These are phyloP conservation scores for Vulpes ferrilata DNA, from an alignment of 2,113 vertebrate genomes.

Conservation along the genomic window DNA sequence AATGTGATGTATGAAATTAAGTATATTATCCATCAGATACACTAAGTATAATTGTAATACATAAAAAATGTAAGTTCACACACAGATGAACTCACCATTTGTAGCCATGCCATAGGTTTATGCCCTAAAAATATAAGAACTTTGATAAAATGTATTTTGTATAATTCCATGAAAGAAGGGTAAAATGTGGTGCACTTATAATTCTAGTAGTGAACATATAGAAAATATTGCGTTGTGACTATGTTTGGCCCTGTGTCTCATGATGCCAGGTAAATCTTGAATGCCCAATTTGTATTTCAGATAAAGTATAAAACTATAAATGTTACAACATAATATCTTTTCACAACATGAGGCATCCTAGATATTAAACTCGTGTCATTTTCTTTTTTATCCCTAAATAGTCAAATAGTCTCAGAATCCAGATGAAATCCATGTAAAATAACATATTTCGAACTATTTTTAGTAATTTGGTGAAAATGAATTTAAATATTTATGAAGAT, in stretches of 20 bases:
- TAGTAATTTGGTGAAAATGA: conserved; percentile 36
- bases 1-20: neutral
- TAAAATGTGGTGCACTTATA: neutral
- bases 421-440: conserved; percentile 40
- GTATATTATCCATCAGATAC: neutral
- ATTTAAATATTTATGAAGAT: conserved; percentile 64
- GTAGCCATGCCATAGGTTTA: neutral
- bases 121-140: neutral
- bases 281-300: conserved; percentile 45
- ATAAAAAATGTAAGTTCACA: neutral
- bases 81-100: neutral
- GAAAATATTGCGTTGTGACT: neutral
- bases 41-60: neutral
- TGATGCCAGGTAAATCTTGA: neutral
- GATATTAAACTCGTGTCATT: conserved; percentile 57
- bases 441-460: conserved; percentile 48
- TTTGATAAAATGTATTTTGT: neutral
- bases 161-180: neutral
- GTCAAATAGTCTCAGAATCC: neutral
- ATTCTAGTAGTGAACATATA: neutral
- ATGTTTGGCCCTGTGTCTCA: neutral
- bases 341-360: conserved; percentile 22
- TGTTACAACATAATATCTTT: conserved; percentile 48
- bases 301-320: conserved; percentile 53
- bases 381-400: conserved; percentile 4